Conservation (phyloP, 92 coral and sea anemone genomes). For the Siderastrea siderea region DNA sequence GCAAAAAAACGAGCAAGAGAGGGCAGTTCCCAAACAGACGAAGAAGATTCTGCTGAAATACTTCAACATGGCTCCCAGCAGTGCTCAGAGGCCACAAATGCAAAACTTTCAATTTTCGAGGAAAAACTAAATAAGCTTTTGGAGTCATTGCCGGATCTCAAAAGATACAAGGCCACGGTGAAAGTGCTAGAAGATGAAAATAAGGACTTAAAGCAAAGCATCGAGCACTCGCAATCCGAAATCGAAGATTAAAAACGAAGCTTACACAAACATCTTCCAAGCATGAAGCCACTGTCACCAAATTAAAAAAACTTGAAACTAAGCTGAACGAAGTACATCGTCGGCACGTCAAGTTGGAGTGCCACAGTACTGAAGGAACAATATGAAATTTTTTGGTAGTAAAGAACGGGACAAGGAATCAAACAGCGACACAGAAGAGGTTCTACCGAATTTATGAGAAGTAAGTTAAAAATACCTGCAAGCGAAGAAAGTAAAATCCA, state of each 20-base stretch:
- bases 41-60: not conserved
- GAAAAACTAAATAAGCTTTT: not conserved
- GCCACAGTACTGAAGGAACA: no score
- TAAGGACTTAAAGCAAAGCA: not conserved
- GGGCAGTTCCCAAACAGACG: conserved; percentile 16
- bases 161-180: not conserved
- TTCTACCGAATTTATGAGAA: not conserved
- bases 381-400: no score
- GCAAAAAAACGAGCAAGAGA: conserved; percentile 20
- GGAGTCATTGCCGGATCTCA: not conserved
- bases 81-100: not conserved
- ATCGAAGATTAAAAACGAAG: not conserved
- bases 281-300: not conserved
- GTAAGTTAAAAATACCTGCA: not conserved
- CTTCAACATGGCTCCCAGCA: not conserved
- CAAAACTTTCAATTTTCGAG: not conserved
- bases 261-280: not conserved
- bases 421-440: not conserved
- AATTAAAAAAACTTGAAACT: not conserved
- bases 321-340: no score
- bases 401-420: not conserved
- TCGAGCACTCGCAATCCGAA: not conserved
- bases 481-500: conserved; percentile 5
- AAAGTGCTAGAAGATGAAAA: not conserved
- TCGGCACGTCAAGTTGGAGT: no score